These are phyloP conservation scores for Mormyrus hasselquistii DNA, from an alignment of 2,797 vertebrate genomes.

Conservation along the genomic window DNA sequence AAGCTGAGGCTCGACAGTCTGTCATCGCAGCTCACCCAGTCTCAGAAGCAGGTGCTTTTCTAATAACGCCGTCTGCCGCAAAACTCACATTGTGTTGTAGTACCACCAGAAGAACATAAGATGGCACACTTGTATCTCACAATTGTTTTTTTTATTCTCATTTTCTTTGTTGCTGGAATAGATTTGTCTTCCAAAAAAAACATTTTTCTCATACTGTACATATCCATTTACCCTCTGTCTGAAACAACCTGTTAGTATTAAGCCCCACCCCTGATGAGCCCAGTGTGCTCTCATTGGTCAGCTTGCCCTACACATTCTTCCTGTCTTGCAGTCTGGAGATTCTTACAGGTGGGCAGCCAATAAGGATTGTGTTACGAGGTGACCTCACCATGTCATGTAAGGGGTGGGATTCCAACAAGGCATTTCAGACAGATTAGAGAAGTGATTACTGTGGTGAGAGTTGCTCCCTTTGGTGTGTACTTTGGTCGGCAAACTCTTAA, in stretches of 20 bases:
- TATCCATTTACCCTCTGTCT: not conserved
- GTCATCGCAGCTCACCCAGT: constrained; percentile 55
- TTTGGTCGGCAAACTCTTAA: not conserved
- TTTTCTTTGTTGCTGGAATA: not conserved
- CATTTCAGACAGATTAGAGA: not conserved
- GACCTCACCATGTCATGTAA: not conserved
- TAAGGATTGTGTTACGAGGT: not conserved
- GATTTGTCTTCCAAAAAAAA: not conserved
- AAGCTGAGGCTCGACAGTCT: constrained; percentile 58
- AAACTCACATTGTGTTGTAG: not conserved
- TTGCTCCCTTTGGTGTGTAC: not conserved
- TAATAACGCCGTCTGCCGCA: not conserved
- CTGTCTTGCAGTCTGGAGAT: not conserved
- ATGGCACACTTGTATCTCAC: not conserved
- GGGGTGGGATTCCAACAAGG: not conserved
- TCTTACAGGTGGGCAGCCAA: not conserved
- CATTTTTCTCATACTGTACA: not conserved
- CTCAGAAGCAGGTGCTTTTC: constrained; percentile 59
- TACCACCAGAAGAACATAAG: not conserved
- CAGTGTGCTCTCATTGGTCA: not conserved
- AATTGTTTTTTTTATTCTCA: not conserved
- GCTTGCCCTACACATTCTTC: not conserved
- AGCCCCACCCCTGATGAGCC: not conserved
- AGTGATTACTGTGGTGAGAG: not conserved
- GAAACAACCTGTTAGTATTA: not conserved